These are phyloP conservation scores for Triplophysa siluroides DNA, from an alignment of 2,113 vertebrate genomes.

Conservation along the genomic window DNA sequence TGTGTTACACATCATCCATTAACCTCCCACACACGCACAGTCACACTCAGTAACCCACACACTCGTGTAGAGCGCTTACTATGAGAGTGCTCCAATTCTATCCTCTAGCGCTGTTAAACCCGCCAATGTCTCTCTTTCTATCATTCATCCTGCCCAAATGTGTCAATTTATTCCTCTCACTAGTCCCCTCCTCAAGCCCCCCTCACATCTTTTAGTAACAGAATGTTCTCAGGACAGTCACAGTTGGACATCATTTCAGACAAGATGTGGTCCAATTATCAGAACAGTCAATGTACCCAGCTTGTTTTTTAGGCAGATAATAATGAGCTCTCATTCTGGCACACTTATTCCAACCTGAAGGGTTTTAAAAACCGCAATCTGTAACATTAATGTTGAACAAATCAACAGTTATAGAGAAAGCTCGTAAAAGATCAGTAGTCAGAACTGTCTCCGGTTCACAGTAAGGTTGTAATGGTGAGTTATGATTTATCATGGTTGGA, in stretches of 20 bases:
- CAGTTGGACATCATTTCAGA: slow-evolving; percentile 21
- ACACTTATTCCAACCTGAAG: not conserved
- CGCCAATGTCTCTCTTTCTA: not conserved
- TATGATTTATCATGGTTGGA: too few species aligned
- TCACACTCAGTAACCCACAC: not conserved
- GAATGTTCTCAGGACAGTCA: slow-evolving; percentile 33
- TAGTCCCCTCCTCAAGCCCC: not conserved
- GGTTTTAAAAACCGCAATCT: too few species aligned
- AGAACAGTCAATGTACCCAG: not conserved
- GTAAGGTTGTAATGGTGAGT: too few species aligned
- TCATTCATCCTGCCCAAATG: slow-evolving; percentile 20
- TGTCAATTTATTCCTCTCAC: slow-evolving; percentile 42
- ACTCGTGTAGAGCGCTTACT: not conserved
- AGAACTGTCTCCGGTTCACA: too few species aligned
- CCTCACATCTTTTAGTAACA: slow-evolving; percentile 21
- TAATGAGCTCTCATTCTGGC: not conserved
- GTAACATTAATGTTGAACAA: too few species aligned
- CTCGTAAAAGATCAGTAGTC: too few species aligned
- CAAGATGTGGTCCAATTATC: slow-evolving; percentile 8
- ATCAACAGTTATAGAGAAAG: too few species aligned
- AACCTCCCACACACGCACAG: slow-evolving; percentile 18
- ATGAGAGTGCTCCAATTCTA: slow-evolving; percentile 3
- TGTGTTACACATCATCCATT: slow-evolving; percentile 68
- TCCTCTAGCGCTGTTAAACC: slow-evolving; percentile 11
- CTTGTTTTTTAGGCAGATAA: not conserved